phyloP scores from a whole-genome alignment of 2,888 invertebrate genomes.

The Ferrisia virgata region DNA sequence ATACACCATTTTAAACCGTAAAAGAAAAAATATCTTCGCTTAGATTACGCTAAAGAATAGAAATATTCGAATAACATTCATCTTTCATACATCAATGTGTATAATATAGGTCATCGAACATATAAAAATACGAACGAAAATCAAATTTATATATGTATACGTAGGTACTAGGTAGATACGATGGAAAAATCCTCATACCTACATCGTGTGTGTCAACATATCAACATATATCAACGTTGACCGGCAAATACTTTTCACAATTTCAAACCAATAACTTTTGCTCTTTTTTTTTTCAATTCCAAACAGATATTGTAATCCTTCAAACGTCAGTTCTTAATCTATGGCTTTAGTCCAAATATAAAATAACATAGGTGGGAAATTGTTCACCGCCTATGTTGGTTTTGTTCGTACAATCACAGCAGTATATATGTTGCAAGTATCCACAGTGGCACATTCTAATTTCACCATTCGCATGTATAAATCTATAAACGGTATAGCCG shows the following conservation, averaged over 20 bases:
- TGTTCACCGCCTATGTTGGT: too few relatives aligned
- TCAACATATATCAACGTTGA: conserved; percentile 17
- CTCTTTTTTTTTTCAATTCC: not conserved
- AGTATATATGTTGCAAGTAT: too few relatives aligned
- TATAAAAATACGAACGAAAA: not conserved
- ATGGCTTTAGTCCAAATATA: not conserved
- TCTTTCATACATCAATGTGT: not conserved
- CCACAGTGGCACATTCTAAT: too few relatives aligned
- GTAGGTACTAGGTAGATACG: too few relatives aligned
- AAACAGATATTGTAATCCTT: not conserved
- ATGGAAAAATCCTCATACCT: not conserved
- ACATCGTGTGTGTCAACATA: not conserved
- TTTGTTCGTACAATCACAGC: too few relatives aligned
- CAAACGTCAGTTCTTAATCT: not conserved
- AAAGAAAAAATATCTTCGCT: not conserved
- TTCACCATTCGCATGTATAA: too few relatives aligned
- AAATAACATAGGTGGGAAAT: not conserved
- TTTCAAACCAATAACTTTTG: not conserved
- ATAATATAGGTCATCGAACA: not conserved
- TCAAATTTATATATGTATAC: not conserved
- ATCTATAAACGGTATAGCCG: too few relatives aligned
- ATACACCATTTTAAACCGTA: not conserved
- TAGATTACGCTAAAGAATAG: not conserved
- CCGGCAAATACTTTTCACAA: not conserved
- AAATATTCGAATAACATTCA: not conserved